Base-by-base conservation (phyloP, 2,797 vertebrate species). In the Mallotus villosus region DNA sequence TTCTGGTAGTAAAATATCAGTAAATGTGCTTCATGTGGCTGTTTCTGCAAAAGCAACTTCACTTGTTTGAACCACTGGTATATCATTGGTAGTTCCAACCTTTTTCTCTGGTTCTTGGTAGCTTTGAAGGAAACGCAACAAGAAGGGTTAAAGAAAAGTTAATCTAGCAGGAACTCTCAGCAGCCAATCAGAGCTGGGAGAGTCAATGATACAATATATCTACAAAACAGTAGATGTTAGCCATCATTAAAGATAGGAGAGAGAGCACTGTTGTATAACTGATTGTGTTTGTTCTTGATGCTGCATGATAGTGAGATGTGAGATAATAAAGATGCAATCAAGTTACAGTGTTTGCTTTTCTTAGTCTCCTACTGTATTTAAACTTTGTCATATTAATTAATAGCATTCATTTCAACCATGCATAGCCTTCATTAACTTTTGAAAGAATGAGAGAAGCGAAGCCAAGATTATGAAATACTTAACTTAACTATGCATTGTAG, bases 71-170 rank as follows among this genome's bases (percentile, higher is more conserved):
- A 24, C 41, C 24, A 66, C 22, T 49, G 64, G 64, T 51, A 55
- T 55, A 19, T 19, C 51, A 55, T 12, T 2, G 27, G n/a, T 51
- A 51, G 21, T 3, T 27, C 22, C 21, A 46, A 66, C 64, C 11
- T 22, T 49, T 49, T 49, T 49, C 37, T 72, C 32, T 41, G 21
- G n/a, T 25, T 29, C 34, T 16, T 65, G 62, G 51, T 25, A 59
- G 70, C 63, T 57, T 37, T 65, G 53, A 46, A 53, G 34, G 41
- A 63, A 61, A 58, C 61, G 55, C 27, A 14, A 63, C 17, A 17
- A 34, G 16, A 32, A 32, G n/a, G 58, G 22, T 34, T 63, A 32
- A 63, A 9, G 9, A 32, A 34, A 22, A 3, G 8, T 37, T 37
- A 9, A 41, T 8, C 27, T n/a, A 21, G 29, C 17, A 34, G 29